Conservation (phyloP, 2,113 vertebrate species). For the Scomber japonicus region DNA sequence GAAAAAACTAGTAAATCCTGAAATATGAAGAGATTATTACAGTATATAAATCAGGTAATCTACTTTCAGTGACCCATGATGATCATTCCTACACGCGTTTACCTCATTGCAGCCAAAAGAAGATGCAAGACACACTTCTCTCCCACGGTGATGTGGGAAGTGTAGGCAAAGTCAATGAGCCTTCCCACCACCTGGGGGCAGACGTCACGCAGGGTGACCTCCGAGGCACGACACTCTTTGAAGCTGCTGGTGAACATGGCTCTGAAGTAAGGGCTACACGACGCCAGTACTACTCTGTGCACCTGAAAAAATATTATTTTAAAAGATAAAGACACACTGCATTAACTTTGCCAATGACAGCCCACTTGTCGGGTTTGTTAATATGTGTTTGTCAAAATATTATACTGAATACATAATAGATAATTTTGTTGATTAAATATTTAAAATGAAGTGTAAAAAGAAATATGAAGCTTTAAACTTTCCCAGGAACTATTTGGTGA, state of each 20-base stretch:
- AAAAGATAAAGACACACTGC: neutral
- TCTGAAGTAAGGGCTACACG: constrained; percentile 88
- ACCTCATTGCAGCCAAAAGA: constrained; percentile 87
- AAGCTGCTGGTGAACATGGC: constrained; percentile 91
- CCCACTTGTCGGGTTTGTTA: too few species aligned
- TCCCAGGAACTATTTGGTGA: too few species aligned
- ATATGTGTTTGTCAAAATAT: too few species aligned
- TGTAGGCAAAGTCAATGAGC: constrained; percentile 89
- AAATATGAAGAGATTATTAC: too few species aligned
- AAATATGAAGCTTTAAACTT: too few species aligned
- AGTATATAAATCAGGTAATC: neutral
- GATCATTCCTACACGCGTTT: constrained; percentile 13
- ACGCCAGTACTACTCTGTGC: constrained; percentile 87
- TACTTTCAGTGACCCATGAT: neutral
- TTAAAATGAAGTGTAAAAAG: too few species aligned
- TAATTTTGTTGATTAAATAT: too few species aligned
- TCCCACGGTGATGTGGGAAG: constrained; percentile 86
- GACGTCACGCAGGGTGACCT: constrained; percentile 86
- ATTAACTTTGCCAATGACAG: neutral
- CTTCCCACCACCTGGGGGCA: constrained; percentile 85
- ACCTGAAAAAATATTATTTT: constrained; percentile 65
- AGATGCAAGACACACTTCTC: constrained; percentile 87
- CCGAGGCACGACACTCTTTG: constrained; percentile 82
- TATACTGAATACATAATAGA: too few species aligned
- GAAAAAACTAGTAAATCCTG: neutral